Percentiles rank a stretch among this genome's conserved stretches.
These are phyloP conservation scores for Meteorus colon DNA, from an alignment of 2,888 invertebrate genomes.

Conservation along the genomic window DNA sequence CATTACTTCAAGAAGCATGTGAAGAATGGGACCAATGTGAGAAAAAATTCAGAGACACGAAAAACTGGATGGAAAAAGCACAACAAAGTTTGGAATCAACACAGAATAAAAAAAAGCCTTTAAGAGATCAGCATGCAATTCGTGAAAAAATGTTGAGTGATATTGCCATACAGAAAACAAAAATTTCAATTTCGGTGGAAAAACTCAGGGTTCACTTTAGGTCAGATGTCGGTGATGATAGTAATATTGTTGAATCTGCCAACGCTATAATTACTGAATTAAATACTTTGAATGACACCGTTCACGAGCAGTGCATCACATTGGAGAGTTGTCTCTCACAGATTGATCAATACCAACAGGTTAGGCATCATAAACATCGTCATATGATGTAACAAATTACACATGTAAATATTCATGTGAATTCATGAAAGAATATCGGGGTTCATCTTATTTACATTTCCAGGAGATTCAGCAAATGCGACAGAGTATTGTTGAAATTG, in stretches of 20 bases:
- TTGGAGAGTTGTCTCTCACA: slow-evolving; percentile 87
- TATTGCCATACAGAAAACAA: slow-evolving; percentile 91
- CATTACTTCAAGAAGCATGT: slow-evolving; percentile 90
- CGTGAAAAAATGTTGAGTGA: slow-evolving; percentile 92
- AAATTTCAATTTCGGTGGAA: slow-evolving; percentile 90
- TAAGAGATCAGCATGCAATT: slow-evolving; percentile 89
- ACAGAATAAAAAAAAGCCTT: slow-evolving; percentile 89
- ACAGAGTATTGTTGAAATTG: slow-evolving; percentile 88
- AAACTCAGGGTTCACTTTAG: slow-evolving; percentile 94
- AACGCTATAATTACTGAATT: slow-evolving; percentile 82
- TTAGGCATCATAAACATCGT: slow-evolving; percentile 56
- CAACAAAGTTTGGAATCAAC: slow-evolving; percentile 84
- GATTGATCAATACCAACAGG: slow-evolving; percentile 89
- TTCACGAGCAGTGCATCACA: slow-evolving; percentile 79
- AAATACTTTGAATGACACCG: slow-evolving; percentile 78
- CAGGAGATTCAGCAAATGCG: slow-evolving; percentile 88
- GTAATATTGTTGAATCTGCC: slow-evolving; percentile 83
- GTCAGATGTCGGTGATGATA: slow-evolving; percentile 87
- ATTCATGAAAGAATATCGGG: slow-evolving; percentile 30
- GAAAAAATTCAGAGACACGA: slow-evolving; percentile 92
- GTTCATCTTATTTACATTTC: slow-evolving; percentile 35
- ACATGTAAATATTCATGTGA: slow-evolving; percentile 10
- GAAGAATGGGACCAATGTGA: slow-evolving; percentile 98
- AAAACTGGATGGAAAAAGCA: slow-evolving; percentile 92
- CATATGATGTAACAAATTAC: not conserved